phyloP scores from a whole-genome alignment of 1,140 invertebrate genomes.

The Archegozetes longisetosus region DNA sequence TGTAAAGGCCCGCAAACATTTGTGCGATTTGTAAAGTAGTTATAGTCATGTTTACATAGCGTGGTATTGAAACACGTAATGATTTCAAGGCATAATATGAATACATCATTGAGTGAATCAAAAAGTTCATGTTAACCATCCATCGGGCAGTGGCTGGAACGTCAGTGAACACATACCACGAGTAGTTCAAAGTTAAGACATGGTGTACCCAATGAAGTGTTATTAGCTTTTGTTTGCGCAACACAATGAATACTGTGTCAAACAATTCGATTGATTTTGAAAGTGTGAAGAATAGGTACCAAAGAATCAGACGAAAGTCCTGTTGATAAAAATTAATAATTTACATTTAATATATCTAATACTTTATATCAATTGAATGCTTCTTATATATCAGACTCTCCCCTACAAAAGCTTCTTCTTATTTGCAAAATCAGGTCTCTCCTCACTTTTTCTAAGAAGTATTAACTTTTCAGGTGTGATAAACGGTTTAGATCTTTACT shows the following conservation, averaged over 20 bases:
- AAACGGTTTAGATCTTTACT: no score
- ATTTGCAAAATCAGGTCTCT: no score
- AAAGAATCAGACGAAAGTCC: slow-evolving; percentile 46
- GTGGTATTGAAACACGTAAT: slow-evolving; percentile 32
- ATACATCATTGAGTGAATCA: slow-evolving; percentile 60
- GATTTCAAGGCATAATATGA: slow-evolving; percentile 37
- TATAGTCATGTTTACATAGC: slow-evolving; percentile 33
- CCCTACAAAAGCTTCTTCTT: no score
- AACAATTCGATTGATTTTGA: slow-evolving; percentile 84
- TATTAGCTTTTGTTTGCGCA: slow-evolving; percentile 90
- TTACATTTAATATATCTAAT: no score
- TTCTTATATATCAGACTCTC: no score
- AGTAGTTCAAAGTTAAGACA: slow-evolving; percentile 51
- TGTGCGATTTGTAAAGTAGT: slow-evolving; percentile 37
- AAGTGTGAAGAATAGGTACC: slow-evolving; percentile 87
- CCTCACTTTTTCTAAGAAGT: no score
- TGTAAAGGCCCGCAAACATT: slow-evolving; percentile 38
- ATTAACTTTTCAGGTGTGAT: no score
- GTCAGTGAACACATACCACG: slow-evolving; percentile 46
- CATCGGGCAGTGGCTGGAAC: slow-evolving; percentile 39
- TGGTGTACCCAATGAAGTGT: slow-evolving; percentile 83
- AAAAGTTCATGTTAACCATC: slow-evolving; percentile 99
- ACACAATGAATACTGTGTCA: slow-evolving; percentile 89
- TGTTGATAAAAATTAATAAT: no score
- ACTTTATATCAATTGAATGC: no score